Evolutionary conservation across 1,140 invertebrate genomes (phyloP).

Genomic region (Zaprionus lachaisei): DNA sequence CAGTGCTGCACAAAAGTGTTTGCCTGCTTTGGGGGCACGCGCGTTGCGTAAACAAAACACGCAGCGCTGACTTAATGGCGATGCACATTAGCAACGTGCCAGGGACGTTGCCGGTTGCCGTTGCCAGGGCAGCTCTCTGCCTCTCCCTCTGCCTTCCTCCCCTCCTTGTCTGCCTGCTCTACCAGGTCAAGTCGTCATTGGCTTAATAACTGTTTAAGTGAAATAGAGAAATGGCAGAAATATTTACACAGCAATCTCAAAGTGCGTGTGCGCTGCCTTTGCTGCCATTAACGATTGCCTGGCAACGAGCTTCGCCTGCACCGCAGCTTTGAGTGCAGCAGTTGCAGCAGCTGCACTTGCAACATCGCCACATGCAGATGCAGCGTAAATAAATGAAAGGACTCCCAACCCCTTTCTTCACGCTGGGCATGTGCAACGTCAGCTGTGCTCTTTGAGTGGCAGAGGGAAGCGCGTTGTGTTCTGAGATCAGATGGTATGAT

Average conservation of each 20-base stretch:
- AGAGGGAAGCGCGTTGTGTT: neutral
- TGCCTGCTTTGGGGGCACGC: slow-evolving; percentile 37
- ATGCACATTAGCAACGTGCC: slow-evolving; percentile 79
- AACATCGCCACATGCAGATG: neutral
- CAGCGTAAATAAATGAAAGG: slow-evolving; percentile 15
- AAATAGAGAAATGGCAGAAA: slow-evolving; percentile 64
- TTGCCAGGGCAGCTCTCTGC: neutral
- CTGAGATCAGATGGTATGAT: too few species aligned
- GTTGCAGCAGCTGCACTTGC: slow-evolving; percentile 1
- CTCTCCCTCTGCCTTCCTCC: neutral
- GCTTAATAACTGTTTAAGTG: slow-evolving; percentile 74
- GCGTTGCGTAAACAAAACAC: slow-evolving; percentile 82
- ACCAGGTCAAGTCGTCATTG: slow-evolving; percentile 47
- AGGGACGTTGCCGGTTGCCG: slow-evolving; percentile 31
- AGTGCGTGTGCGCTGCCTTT: slow-evolving; percentile 1
- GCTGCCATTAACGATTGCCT: slow-evolving; percentile 51
- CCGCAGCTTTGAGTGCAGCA: slow-evolving; percentile 43
- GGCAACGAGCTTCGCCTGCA: slow-evolving; percentile 31
- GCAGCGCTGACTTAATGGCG: slow-evolving; percentile 77
- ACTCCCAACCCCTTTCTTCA: neutral
- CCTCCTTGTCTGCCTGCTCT: slow-evolving; percentile 17
- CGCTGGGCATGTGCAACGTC: neutral
- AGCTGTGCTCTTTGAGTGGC: slow-evolving; percentile 18
- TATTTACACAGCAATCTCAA: slow-evolving; percentile 66
- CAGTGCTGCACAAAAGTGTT: slow-evolving; percentile 49